Base-by-base conservation (phyloP, 2,797 vertebrate genomes). In the Pangasius larnaudii region DNA sequence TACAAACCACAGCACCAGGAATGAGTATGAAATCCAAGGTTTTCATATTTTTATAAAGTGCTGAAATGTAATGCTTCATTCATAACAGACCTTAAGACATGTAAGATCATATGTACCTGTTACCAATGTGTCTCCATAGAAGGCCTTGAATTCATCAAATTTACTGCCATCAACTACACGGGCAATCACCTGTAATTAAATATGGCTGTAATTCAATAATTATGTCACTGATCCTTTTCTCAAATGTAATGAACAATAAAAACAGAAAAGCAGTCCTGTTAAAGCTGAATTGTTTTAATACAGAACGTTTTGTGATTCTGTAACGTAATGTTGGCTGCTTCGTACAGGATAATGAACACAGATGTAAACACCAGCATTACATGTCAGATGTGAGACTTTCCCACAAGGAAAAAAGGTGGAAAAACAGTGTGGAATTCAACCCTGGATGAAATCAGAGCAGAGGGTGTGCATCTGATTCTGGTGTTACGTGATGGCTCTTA, bases 131-230 rank as follows among this genome's bases (percentile, higher is more conserved):
- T 99, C 98, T 91, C 98, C 99, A 90, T 99, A 99, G 53, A 99
- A 97, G 49, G 98, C 97, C 93, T 99, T 99, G 95, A 99, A 99
- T 93, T 99, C 99, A 91, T 96, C 96, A 94, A 99, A 99, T 95
- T 95, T 98, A 95, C 98, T 99, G 93, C 98, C 98, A n/a, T 99
- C 99, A 80, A 99, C 99, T 85, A 99, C 94, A 95, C 99, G 97
- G 91, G 98, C 98, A 75, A 99, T 98, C 85, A 99, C 98, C 98
- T 99, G 92, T 63, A 93, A 94, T 89, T 78, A 92, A 39, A 90
- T 75, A 90, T 83, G 24, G 1, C 90, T 81, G 56, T 6, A 30
- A 61, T 39, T 39, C 61, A 79, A 9, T 5, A 80, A 61, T 46
- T 42, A 42, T 24, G 30, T 22, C 2, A 24, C n/a, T 30, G 10